Evolutionary conservation across 2,113 vertebrate species (phyloP).

Genomic region (Delphinapterus leucas): DNA sequence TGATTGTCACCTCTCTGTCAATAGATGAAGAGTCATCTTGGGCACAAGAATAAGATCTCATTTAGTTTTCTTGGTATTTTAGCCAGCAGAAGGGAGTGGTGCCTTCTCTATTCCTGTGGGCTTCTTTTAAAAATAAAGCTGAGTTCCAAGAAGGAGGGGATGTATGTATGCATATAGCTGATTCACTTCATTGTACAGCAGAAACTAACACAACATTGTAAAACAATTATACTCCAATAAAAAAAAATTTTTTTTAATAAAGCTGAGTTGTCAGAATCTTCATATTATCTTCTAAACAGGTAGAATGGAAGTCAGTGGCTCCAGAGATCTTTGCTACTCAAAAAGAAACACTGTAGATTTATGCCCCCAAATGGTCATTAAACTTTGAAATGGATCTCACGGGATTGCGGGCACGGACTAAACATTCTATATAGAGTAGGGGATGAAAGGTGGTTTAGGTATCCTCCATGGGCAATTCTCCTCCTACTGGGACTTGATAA

Average conservation of each 20-base stretch:
- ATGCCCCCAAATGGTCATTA: neutral
- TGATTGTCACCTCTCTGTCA: neutral
- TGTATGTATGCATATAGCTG: too few species aligned
- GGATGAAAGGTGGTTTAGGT: neutral
- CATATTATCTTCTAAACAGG: neutral
- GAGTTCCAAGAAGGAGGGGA: too few species aligned
- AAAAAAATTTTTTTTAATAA: neutral
- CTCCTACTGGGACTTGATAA: neutral
- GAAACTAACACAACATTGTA: too few species aligned
- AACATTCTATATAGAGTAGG: neutral
- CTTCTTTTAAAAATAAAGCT: conserved; percentile 1
- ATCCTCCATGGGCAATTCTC: neutral
- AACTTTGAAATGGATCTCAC: neutral
- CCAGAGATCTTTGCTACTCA: neutral
- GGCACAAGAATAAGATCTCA: neutral
- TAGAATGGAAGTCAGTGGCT: neutral
- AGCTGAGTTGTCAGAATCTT: neutral
- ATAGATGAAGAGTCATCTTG: neutral
- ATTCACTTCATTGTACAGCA: too few species aligned
- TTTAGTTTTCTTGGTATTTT: neutral
- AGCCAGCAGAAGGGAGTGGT: neutral
- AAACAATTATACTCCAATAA: too few species aligned
- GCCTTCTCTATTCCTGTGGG: neutral
- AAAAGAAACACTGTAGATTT: neutral
- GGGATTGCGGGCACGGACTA: accelerated